phyloP scores from a whole-genome alignment of 2,797 vertebrate species.

The Cyprinodon diabolis region DNA sequence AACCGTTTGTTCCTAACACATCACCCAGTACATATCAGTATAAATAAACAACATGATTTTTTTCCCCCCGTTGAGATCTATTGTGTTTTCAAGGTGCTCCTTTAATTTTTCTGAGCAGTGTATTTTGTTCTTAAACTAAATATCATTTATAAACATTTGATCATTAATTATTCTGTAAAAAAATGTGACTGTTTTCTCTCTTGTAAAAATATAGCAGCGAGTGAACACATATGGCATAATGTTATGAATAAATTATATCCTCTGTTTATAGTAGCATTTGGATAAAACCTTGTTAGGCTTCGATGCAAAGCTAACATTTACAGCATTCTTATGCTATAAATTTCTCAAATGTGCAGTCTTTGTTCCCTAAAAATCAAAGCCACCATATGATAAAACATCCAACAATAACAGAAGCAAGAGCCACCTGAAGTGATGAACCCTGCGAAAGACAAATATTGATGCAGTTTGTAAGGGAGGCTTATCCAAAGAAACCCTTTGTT shows the following conservation, averaged over 20 bases:
- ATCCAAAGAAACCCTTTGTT: constrained; percentile 8
- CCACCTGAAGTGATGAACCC: constrained; percentile 49
- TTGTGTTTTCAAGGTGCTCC: too few species aligned
- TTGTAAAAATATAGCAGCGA: not conserved
- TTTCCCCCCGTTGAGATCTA: too few species aligned
- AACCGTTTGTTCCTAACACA: too few species aligned
- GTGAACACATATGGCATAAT: not conserved
- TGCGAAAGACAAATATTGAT: constrained; percentile 62
- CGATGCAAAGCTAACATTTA: constrained; percentile 1
- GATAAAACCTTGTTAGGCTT: not conserved
- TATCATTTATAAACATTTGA: too few species aligned
- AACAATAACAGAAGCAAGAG: constrained; percentile 48
- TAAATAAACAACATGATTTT: too few species aligned
- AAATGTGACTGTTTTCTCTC: not conserved
- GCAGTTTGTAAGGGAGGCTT: constrained; percentile 53
- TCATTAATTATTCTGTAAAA: too few species aligned
- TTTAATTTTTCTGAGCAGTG: too few species aligned
- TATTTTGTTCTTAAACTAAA: too few species aligned
- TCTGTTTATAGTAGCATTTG: not conserved
- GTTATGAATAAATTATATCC: not conserved
- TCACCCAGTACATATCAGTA: too few species aligned
- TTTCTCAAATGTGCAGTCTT: constrained; percentile 32
- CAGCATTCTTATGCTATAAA: constrained; percentile 16
- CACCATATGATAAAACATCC: constrained; percentile 35
- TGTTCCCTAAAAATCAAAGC: constrained; percentile 56